phyloP scores from a whole-genome alignment of 2,888 invertebrate genomes.

The Leptinotarsa peninsularis region DNA sequence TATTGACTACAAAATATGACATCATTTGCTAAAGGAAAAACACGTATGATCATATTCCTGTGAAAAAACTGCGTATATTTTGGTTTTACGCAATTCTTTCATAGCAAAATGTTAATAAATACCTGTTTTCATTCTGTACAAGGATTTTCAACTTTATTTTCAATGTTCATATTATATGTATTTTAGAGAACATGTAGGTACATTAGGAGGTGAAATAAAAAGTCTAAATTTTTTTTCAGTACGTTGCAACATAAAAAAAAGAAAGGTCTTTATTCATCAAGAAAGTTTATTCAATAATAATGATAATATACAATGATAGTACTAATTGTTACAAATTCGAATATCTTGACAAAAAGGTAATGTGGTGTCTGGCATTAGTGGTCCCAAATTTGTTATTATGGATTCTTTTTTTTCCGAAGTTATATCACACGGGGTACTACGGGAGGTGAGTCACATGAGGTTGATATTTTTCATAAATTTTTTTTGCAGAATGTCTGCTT shows the following conservation, averaged over 20 bases:
- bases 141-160: neutral
- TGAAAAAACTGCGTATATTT: neutral
- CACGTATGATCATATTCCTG: neutral
- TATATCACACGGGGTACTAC: neutral
- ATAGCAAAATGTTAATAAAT: neutral
- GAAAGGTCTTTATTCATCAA: neutral
- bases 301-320: neutral
- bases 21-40: neutral
- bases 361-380: neutral
- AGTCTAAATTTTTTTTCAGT: no score
- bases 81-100: neutral
- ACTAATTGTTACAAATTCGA: neutral
- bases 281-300: no score
- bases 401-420: neutral
- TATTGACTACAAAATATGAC: neutral
- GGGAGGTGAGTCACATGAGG: neutral
- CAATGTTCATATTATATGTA: neutral
- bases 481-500: slow-evolving; percentile 2
- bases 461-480: neutral
- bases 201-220: no score
- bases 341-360: slow-evolving; percentile 1
- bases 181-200: no score
- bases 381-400: neutral
- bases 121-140: neutral
- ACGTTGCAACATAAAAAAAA: no score